A percentile compares a stretch with the other conserved stretches of the same genome.
Conservation (phyloP, 2,888 invertebrate species). For the Oligia fasciuncula region DNA sequence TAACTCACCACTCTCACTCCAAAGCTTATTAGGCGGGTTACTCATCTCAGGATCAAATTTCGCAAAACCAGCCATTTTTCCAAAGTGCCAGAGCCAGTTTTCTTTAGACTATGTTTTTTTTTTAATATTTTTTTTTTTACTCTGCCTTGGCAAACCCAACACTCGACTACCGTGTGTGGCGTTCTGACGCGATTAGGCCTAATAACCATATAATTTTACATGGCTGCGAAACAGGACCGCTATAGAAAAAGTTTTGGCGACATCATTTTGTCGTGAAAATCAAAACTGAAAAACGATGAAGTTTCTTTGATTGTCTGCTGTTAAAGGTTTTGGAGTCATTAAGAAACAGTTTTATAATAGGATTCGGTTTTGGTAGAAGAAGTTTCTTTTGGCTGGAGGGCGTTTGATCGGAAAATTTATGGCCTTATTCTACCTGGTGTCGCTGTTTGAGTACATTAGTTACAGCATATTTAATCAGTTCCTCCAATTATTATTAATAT, state of each 20-base stretch:
- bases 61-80: conserved; percentile 15
- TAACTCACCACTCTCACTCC: conserved; percentile 56
- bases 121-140: conserved; percentile 5
- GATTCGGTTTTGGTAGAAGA: not conserved
- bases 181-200: conserved; percentile 58
- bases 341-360: conserved; percentile 16
- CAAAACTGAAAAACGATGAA: conserved; percentile 43
- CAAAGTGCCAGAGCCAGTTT: not conserved
- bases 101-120: not conserved
- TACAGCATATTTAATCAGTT: not conserved
- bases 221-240: conserved; percentile 34
- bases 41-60: conserved; percentile 46
- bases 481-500: not conserved
- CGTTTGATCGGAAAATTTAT: conserved; percentile 2
- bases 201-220: conserved; percentile 64
- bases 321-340: conserved; percentile 27
- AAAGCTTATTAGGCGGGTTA: not conserved
- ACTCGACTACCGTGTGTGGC: conserved; percentile 61
- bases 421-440: not conserved
- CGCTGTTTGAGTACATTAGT: too few species aligned
- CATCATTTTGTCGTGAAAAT: conserved; percentile 40
- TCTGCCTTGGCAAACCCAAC: conserved; percentile 18
- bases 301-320: conserved; percentile 17
- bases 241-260: conserved; percentile 41
- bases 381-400: not conserved